A percentile compares a stretch with the other conserved stretches of the same genome.
phyloP scores from a whole-genome alignment of 2,113 vertebrate species.

The Periophthalmus modestus region DNA sequence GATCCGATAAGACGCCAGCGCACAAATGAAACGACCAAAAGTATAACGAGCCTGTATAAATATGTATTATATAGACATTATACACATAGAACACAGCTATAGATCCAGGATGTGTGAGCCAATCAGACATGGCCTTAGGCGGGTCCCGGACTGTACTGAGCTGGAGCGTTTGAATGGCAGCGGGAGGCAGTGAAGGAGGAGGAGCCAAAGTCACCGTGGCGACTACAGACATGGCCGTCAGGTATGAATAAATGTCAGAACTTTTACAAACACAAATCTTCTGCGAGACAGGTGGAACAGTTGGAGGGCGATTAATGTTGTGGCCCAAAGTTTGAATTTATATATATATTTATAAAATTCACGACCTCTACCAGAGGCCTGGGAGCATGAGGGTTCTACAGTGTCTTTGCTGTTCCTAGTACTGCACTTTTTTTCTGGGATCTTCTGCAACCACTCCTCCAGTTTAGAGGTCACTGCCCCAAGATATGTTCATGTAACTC shows the following conservation, averaged over 20 bases:
- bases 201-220: slow-evolving; percentile 61
- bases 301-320: slow-evolving; percentile 74
- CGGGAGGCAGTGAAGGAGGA: slow-evolving; percentile 60
- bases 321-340: slow-evolving; percentile 62
- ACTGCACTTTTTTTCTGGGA: too few relatives aligned
- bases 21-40: slow-evolving; percentile 70
- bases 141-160: slow-evolving; percentile 76
- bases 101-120: slow-evolving; percentile 75
- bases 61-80: slow-evolving; percentile 67
- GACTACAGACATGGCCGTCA: slow-evolving; percentile 66
- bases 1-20: slow-evolving; percentile 63
- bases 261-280: slow-evolving; percentile 60
- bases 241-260: slow-evolving; percentile 77
- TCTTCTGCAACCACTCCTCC: too few relatives aligned
- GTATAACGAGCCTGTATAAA: slow-evolving; percentile 72
- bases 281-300: slow-evolving; percentile 61
- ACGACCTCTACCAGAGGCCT: too few relatives aligned
- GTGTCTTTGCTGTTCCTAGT: too few relatives aligned
- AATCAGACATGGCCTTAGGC: slow-evolving; percentile 85
- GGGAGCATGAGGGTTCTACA: too few relatives aligned
- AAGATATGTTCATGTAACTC: too few relatives aligned
- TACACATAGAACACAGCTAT: slow-evolving; percentile 71
- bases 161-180: slow-evolving; percentile 79
- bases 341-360: too few relatives aligned
- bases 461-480: too few relatives aligned